Conservation (phyloP, 2,888 invertebrate species). For the Galerucella calmariensis region DNA sequence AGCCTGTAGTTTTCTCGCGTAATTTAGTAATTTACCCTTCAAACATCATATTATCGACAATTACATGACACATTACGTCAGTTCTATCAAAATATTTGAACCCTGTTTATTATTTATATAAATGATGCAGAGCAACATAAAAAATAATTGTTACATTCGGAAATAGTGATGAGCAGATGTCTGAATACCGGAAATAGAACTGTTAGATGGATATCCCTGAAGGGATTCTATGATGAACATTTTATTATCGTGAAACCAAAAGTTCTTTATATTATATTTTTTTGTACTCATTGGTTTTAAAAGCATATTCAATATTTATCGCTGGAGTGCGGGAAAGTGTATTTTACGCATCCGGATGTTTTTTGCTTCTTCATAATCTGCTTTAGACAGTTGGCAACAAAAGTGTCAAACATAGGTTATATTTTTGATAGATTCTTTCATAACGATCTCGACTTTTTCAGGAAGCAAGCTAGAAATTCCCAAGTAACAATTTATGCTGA, state of each 20-base stretch:
- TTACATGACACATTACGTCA: slow-evolving; percentile 27
- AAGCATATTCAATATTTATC: no score
- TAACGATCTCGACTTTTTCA: no score
- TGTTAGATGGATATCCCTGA: not conserved
- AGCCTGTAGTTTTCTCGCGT: slow-evolving; percentile 24
- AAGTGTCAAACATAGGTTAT: no score
- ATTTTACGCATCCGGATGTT: no score
- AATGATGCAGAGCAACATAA: slow-evolving; percentile 23
- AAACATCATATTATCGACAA: slow-evolving; percentile 26
- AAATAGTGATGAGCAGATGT: slow-evolving; percentile 21
- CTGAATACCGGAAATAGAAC: slow-evolving; percentile 15
- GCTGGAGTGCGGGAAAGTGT: no score
- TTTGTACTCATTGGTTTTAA: no score
- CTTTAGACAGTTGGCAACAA: no score
- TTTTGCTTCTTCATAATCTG: no score
- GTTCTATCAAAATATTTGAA: slow-evolving; percentile 30
- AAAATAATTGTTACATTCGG: slow-evolving; percentile 22
- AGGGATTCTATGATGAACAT: not conserved
- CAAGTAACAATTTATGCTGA: no score
- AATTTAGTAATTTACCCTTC: slow-evolving; percentile 28
- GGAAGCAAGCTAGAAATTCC: no score
- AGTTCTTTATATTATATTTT: not conserved
- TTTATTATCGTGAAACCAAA: not conserved
- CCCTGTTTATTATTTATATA: slow-evolving; percentile 22
- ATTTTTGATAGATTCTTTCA: no score